A percentile compares a stretch with the other conserved stretches of the same genome.
Evolutionary conservation across 1,140 invertebrate species (phyloP).

Genomic region (Diorhabda elongata): DNA sequence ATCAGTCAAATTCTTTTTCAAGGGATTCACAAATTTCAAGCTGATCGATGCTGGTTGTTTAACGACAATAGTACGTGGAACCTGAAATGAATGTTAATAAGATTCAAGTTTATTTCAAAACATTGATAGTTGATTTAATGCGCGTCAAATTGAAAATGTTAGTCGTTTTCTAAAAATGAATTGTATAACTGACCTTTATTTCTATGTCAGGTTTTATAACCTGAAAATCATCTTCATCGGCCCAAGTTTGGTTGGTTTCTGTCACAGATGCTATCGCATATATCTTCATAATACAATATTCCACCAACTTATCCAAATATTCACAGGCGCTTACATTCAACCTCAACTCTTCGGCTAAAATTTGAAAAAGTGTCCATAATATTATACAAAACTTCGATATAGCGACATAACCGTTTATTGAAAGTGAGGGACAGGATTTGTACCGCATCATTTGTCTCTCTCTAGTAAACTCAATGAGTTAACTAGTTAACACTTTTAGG

Average conservation of each 20-base stretch:
- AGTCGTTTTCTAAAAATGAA: too few relatives aligned
- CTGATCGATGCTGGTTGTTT: constrained; percentile 53
- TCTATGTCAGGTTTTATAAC: constrained; percentile 63
- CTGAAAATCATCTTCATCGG: constrained; percentile 71
- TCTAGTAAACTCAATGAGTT: too few relatives aligned
- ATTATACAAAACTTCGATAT: too few relatives aligned
- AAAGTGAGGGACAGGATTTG: too few relatives aligned
- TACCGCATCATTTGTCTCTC: too few relatives aligned
- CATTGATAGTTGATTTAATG: too few relatives aligned
- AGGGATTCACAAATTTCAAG: constrained; percentile 66
- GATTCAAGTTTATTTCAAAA: too few relatives aligned
- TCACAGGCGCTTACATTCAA: constrained; percentile 58
- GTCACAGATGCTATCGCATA: constrained; percentile 64
- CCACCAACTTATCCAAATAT: constrained; percentile 68
- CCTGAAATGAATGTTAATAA: constrained; percentile 45
- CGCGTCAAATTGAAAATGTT: too few relatives aligned
- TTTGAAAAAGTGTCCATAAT: not conserved
- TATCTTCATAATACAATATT: constrained; percentile 72
- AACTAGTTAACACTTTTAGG: too few relatives aligned
- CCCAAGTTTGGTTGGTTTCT: constrained; percentile 71
- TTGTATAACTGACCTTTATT: constrained; percentile 52
- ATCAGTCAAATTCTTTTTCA: constrained; percentile 57
- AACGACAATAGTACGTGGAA: constrained; percentile 55
- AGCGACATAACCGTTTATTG: too few relatives aligned
- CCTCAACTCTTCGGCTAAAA: constrained; percentile 58